Percentiles rank a stretch among this genome's conserved stretches.
phyloP scores from a whole-genome alignment of 2,797 vertebrate species.

The Sebastolobus alascanus region DNA sequence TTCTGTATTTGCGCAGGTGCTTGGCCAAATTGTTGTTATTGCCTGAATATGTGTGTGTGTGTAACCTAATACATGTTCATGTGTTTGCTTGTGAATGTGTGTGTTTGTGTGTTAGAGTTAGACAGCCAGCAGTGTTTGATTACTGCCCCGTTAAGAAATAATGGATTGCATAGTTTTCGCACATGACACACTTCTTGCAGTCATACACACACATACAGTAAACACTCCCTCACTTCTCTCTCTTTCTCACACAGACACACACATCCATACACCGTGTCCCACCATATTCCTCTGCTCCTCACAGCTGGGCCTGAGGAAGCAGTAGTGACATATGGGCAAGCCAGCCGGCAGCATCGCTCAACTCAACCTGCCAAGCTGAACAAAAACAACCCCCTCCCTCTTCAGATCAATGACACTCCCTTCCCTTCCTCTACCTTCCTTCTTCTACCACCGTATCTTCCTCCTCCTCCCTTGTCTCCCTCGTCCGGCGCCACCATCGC shows the following conservation, averaged over 20 bases:
- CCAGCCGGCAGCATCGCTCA: slow-evolving; percentile 73
- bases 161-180: slow-evolving; percentile 70
- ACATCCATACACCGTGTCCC: slow-evolving; percentile 10
- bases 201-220: background rate
- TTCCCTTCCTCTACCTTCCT: background rate
- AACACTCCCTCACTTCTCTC: background rate
- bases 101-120: slow-evolving; percentile 17
- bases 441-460: background rate
- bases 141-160: slow-evolving; percentile 66
- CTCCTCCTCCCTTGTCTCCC: slow-evolving; percentile 1
- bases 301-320: slow-evolving; percentile 77
- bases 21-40: slow-evolving; percentile 16
- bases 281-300: slow-evolving; percentile 58
- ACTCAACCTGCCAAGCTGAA: slow-evolving; percentile 70
- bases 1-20: slow-evolving; percentile 40
- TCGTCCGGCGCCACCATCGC: background rate
- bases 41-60: slow-evolving; percentile 25
- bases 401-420: slow-evolving; percentile 46
- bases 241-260: background rate
- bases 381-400: slow-evolving; percentile 50
- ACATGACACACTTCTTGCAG: slow-evolving; percentile 29
- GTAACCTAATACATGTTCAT: slow-evolving; percentile 8
- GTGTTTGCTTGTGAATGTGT: slow-evolving; percentile 23
- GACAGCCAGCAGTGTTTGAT: slow-evolving; percentile 68
- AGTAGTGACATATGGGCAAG: slow-evolving; percentile 72